These are phyloP conservation scores for Trachelipus rathkii DNA, from an alignment of 1,140 invertebrate species.

Conservation along the genomic window DNA sequence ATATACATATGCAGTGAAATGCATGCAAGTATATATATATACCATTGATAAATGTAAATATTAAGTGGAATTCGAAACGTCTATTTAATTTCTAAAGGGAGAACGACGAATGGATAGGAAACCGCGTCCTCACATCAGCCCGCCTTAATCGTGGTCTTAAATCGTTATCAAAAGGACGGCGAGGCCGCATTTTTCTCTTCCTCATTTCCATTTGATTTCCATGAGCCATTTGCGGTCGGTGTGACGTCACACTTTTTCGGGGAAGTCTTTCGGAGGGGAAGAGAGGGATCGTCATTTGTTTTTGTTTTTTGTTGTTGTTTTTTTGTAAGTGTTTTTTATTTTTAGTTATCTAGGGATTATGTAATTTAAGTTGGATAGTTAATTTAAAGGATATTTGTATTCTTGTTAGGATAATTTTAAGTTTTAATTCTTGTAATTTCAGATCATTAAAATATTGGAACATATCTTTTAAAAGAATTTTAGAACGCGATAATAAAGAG, in stretches of 20 bases:
- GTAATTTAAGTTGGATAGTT: background rate
- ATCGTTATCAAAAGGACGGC: background rate
- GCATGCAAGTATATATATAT: too few species aligned
- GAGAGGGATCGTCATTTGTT: background rate
- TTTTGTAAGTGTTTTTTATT: background rate
- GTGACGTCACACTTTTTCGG: background rate
- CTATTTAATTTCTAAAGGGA: background rate
- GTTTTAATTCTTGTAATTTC: too few species aligned
- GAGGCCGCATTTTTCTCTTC: background rate
- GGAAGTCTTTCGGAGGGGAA: background rate
- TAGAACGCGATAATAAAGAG: too few species aligned
- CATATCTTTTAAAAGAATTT: too few species aligned
- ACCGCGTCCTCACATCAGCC: background rate
- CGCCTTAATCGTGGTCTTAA: background rate
- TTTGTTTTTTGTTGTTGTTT: background rate
- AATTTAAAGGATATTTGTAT: background rate
- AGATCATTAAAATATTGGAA: too few species aligned
- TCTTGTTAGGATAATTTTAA: background rate
- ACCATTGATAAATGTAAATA: too few species aligned
- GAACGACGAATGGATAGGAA: background rate
- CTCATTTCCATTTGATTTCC: slow-evolving; percentile 6
- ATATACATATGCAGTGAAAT: too few species aligned
- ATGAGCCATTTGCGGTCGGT: background rate
- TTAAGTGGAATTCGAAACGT: too few species aligned
- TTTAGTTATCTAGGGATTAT: too few species aligned